Percentiles rank a stretch among this genome's conserved stretches.
phyloP scores from a whole-genome alignment of 2,113 vertebrate genomes.

The Boulengeromyrus knoepffleri region DNA sequence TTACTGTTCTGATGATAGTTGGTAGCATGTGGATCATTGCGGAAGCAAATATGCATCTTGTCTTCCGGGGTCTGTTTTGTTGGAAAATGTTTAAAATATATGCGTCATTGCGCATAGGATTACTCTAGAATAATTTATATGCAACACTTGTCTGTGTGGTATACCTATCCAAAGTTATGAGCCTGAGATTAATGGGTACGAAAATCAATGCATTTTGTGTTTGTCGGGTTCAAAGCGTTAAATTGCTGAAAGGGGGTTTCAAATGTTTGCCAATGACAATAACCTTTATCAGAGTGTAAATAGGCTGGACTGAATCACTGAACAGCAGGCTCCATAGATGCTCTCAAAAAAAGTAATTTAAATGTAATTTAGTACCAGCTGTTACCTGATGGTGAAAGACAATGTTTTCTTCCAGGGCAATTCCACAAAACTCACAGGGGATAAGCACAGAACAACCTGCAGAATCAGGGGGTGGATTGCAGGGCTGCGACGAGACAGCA shows the following conservation, averaged over 20 bases:
- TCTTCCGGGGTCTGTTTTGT: too few species aligned
- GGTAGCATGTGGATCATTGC: too few species aligned
- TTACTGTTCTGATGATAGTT: too few species aligned
- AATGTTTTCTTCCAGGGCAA: slow-evolving; percentile 78
- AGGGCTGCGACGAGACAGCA: slow-evolving; percentile 49
- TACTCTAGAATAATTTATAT: not conserved
- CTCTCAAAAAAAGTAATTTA: not conserved
- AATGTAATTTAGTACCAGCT: not conserved
- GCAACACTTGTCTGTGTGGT: too few species aligned
- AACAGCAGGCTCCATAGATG: not conserved
- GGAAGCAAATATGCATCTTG: too few species aligned
- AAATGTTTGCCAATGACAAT: not conserved
- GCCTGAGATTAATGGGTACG: not conserved
- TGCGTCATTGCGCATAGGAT: too few species aligned
- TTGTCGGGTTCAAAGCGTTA: not conserved
- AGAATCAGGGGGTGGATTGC: slow-evolving; percentile 51
- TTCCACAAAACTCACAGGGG: slow-evolving; percentile 91
- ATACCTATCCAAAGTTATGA: not conserved
- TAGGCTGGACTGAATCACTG: not conserved
- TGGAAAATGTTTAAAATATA: too few species aligned
- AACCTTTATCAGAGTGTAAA: not conserved
- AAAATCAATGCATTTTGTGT: not conserved
- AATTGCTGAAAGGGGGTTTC: not conserved
- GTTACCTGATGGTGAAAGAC: slow-evolving; percentile 91
- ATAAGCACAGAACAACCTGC: slow-evolving; percentile 67